Evolutionary conservation across 1,140 invertebrate genomes (phyloP).

Genomic region (Euura saliciscinereae): DNA sequence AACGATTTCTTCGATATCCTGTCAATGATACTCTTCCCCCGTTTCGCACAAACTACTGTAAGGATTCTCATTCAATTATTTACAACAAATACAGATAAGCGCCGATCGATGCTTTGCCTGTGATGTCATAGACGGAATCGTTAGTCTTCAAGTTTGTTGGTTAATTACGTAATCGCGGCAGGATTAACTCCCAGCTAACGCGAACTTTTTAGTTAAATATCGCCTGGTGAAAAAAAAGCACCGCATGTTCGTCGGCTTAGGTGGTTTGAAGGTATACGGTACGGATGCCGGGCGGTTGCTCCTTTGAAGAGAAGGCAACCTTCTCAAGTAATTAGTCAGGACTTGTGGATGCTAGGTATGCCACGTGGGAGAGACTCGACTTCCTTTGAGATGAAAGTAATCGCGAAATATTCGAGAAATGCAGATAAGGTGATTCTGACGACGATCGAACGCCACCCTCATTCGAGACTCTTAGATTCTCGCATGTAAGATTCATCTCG

Average conservation of each 20-base stretch:
- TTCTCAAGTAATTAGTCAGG: slow-evolving; percentile 7
- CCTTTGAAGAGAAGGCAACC: background rate
- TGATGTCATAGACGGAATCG: background rate
- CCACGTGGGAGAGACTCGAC: background rate
- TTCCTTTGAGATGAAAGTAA: background rate
- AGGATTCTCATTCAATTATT: background rate
- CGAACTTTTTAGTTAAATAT: no score
- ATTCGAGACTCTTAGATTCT: slow-evolving; percentile 32
- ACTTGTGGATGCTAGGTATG: slow-evolving; percentile 2
- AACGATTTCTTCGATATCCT: background rate
- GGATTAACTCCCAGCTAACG: background rate
- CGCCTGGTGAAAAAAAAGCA: background rate
- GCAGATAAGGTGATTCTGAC: background rate
- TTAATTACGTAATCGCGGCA: background rate
- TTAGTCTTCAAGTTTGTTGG: background rate
- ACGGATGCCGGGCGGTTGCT: background rate
- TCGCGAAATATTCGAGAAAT: background rate
- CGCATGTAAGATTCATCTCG: background rate
- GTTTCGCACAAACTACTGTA: background rate
- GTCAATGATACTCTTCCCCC: background rate
- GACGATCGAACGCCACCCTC: background rate
- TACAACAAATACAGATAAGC: background rate
- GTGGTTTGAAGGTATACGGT: background rate
- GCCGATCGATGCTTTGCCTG: background rate
- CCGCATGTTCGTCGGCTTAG: background rate